Evolutionary conservation across 2,888 invertebrate species (phyloP).

Genomic region (Dynastes tityus): DNA sequence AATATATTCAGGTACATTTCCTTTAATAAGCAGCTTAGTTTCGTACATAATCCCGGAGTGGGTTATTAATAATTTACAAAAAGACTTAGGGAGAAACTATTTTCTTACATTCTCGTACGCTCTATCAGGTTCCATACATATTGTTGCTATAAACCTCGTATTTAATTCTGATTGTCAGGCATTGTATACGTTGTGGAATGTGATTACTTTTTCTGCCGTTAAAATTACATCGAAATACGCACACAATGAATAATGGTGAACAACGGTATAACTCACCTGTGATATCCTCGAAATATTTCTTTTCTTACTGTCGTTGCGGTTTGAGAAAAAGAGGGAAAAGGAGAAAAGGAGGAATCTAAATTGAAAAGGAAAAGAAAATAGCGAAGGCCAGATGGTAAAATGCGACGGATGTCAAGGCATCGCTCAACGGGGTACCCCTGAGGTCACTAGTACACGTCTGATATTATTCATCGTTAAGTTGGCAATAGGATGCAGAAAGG

Average conservation of each 20-base stretch:
- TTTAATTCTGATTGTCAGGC: too few species aligned
- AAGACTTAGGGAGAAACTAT: too few species aligned
- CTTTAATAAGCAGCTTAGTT: too few species aligned
- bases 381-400: not conserved
- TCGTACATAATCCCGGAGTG: too few species aligned
- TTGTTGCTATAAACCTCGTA: too few species aligned
- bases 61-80: too few species aligned
- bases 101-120: too few species aligned
- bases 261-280: slow-evolving; percentile 8
- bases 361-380: not conserved
- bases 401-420: not conserved
- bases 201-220: too few species aligned
- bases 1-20: too few species aligned
- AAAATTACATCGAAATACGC: too few species aligned
- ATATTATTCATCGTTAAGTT: slow-evolving; percentile 49
- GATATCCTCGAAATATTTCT: slow-evolving; percentile 9
- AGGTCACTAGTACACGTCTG: slow-evolving; percentile 46
- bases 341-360: slow-evolving; percentile 21
- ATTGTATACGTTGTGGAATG: too few species aligned
- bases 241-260: slow-evolving; percentile 8
- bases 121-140: too few species aligned
- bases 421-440: not conserved
- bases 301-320: not conserved
- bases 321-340: not conserved
- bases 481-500: slow-evolving; percentile 46